A percentile compares a stretch with the other conserved stretches of the same genome.
Conservation (phyloP, 2,888 invertebrate genomes). For the Dicycla oo region DNA sequence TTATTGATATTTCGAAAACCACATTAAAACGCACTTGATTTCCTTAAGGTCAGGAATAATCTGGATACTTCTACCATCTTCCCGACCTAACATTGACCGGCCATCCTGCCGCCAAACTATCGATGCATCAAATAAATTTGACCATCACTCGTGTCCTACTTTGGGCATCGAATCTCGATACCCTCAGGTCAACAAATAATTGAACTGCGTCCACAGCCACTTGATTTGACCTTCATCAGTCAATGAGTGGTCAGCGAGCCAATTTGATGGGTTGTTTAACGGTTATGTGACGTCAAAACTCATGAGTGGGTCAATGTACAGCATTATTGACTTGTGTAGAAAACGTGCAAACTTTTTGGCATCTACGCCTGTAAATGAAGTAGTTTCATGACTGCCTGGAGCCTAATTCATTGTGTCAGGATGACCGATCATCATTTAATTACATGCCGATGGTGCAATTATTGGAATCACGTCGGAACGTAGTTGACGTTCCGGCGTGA, state of each 20-base stretch:
- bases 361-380: background rate
- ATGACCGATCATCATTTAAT: too few species aligned
- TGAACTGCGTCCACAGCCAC: constrained; percentile 75
- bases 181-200: constrained; percentile 83
- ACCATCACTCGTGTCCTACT: constrained; percentile 70
- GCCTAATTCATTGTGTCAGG: too few species aligned
- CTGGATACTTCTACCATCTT: background rate
- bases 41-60: too few species aligned
- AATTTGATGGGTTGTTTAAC: constrained; percentile 62
- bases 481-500: too few species aligned
- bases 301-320: constrained; percentile 37
- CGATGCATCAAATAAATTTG: constrained; percentile 71
- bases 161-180: constrained; percentile 80
- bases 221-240: constrained; percentile 77
- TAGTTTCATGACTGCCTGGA: background rate
- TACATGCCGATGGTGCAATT: too few species aligned
- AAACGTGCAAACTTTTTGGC: constrained; percentile 15
- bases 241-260: constrained; percentile 68
- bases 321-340: constrained; percentile 8
- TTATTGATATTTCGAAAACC: too few species aligned
- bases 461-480: too few species aligned
- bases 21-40: too few species aligned
- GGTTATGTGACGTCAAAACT: constrained; percentile 61
- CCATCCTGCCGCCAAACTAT: constrained; percentile 52
- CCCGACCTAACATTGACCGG: constrained; percentile 67